phyloP scores from a whole-genome alignment of 1,140 invertebrate species.

The Nautilus pompilius region DNA sequence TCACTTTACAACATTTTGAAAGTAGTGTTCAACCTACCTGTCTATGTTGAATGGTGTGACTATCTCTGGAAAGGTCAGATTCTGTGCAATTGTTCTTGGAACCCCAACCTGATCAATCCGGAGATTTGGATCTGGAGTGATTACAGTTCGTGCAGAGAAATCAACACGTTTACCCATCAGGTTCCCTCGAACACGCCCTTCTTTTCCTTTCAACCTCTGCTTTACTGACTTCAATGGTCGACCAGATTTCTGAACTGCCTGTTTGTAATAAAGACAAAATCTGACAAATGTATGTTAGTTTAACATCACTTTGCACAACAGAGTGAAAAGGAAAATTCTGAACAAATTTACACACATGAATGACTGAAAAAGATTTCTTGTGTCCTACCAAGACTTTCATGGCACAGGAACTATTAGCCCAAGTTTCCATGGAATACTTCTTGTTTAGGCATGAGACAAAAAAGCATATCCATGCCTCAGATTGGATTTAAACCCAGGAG shows the following conservation, averaged over 20 bases:
- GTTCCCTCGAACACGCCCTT: constrained; percentile 97
- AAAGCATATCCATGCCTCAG: too few species aligned
- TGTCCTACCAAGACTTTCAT: too few species aligned
- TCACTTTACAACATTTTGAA: too few species aligned
- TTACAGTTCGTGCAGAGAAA: constrained; percentile 98
- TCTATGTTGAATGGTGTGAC: constrained; percentile 99
- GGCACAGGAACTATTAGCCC: too few species aligned
- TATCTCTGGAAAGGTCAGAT: constrained; percentile 98
- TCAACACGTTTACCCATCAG: constrained; percentile 99
- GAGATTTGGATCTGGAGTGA: constrained; percentile 98
- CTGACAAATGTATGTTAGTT: too few species aligned
- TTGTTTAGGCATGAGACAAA: too few species aligned
- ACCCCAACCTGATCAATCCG: constrained; percentile 97
- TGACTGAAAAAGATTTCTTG: constrained; percentile 4
- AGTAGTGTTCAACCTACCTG: constrained; percentile 57
- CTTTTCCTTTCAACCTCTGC: constrained; percentile 75
- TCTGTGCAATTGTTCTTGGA: constrained; percentile 96
- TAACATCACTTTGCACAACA: too few species aligned
- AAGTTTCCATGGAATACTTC: too few species aligned
- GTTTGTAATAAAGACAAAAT: too few species aligned
- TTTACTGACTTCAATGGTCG: constrained; percentile 98
- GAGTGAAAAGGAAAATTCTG: background rate
- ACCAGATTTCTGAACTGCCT: constrained; percentile 97
- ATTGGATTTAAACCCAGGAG: too few species aligned
- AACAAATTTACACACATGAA: background rate